A percentile compares a stretch with the other conserved stretches of the same genome.
Conservation (phyloP, 2,113 vertebrate genomes). For the Pantherophis guttatus region DNA sequence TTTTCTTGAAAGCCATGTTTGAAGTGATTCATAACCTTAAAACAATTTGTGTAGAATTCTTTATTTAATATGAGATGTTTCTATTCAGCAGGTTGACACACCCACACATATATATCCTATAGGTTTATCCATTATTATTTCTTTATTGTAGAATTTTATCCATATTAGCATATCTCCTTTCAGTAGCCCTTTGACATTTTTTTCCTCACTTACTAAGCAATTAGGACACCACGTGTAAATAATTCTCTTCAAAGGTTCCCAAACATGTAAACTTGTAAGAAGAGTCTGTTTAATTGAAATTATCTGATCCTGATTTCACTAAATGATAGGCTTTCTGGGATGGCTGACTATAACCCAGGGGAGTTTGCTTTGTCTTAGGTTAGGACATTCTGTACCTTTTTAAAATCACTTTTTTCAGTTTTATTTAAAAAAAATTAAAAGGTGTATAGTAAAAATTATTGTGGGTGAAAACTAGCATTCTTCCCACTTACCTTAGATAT, state of each 20-base stretch:
- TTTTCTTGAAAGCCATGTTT: not conserved
- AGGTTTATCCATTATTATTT: not conserved
- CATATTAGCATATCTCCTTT: conserved; percentile 13
- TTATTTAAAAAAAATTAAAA: not conserved
- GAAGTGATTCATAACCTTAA: not conserved
- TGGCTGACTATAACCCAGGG: not conserved
- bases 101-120: not conserved
- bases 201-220: conserved; percentile 8
- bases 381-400: not conserved
- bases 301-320: not conserved
- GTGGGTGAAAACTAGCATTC: not conserved
- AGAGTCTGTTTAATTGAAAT: not conserved
- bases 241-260: not conserved
- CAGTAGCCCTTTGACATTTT: conserved; percentile 8
- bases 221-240: conserved; percentile 5
- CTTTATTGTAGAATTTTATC: conserved; percentile 1
- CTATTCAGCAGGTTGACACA: not conserved
- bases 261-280: not conserved
- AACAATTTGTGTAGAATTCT: not conserved
- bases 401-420: not conserved
- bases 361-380: not conserved
- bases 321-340: not conserved
- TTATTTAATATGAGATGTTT: not conserved
- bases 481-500: not conserved
- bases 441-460: not conserved